Evolutionary conservation across 1,140 invertebrate genomes (phyloP).

Genomic region (Hycleus cichorii): DNA sequence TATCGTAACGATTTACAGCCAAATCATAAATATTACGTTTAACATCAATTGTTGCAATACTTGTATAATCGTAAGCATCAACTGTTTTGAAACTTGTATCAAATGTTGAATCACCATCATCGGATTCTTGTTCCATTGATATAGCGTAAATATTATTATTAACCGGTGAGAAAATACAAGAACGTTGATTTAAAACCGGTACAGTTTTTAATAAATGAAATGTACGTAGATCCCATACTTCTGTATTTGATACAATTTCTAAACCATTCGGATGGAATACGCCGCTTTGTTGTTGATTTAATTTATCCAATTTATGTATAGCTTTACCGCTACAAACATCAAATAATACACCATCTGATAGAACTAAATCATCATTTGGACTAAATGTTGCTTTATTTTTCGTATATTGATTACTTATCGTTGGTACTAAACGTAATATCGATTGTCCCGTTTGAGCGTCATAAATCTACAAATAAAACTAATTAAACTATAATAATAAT

Average conservation of each 20-base stretch:
- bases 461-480: slow-evolving; percentile 65
- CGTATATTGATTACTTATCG: slow-evolving; percentile 84
- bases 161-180: slow-evolving; percentile 62
- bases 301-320: slow-evolving; percentile 96
- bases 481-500: slow-evolving; percentile 52
- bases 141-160: slow-evolving; percentile 57
- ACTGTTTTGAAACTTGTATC: slow-evolving; percentile 90
- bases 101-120: slow-evolving; percentile 49
- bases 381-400: slow-evolving; percentile 92
- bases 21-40: slow-evolving; percentile 64
- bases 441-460: slow-evolving; percentile 77
- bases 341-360: slow-evolving; percentile 95
- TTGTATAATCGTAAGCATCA: slow-evolving; percentile 88
- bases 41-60: slow-evolving; percentile 53
- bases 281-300: slow-evolving; percentile 90
- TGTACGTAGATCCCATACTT: slow-evolving; percentile 93
- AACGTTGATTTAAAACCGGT: slow-evolving; percentile 82
- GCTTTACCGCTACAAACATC: slow-evolving; percentile 81
- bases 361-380: slow-evolving; percentile 85
- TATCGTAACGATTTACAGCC: slow-evolving; percentile 65
- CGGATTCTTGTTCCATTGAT: slow-evolving; percentile 43
- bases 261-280: slow-evolving; percentile 96
- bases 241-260: slow-evolving; percentile 81
- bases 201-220: slow-evolving; percentile 92
- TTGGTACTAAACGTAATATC: slow-evolving; percentile 66